Conservation (phyloP, 1,140 invertebrate genomes). For the Fopius arisanus region DNA sequence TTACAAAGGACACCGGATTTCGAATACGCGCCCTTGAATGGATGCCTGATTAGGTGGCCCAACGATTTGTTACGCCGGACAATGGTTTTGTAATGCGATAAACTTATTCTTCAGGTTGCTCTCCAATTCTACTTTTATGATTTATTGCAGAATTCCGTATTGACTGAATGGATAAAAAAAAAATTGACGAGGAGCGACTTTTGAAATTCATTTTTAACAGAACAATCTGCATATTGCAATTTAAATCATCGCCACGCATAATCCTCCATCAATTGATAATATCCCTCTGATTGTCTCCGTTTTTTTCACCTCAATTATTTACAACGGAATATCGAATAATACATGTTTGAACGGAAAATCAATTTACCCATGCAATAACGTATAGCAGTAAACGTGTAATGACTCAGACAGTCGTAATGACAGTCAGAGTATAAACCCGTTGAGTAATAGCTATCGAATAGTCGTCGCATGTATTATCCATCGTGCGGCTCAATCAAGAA, state of each 20-base stretch:
- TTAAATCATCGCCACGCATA: no score
- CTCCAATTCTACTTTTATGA: background rate
- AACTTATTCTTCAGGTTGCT: slow-evolving; percentile 16
- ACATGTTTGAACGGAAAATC: slow-evolving; percentile 13
- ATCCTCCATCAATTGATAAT: background rate
- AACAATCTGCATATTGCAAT: no score
- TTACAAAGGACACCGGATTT: slow-evolving; percentile 39
- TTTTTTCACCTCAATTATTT: background rate
- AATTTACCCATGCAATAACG: slow-evolving; percentile 13
- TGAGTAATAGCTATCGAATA: slow-evolving; percentile 1
- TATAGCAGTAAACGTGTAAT: slow-evolving; percentile 24
- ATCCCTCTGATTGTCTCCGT: no score
- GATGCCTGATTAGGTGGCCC: slow-evolving; percentile 47
- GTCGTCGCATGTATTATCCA: background rate
- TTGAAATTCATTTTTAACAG: no score
- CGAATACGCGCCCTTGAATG: slow-evolving; percentile 42
- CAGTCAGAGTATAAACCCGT: background rate
- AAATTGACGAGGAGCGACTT: no score
- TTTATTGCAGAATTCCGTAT: background rate
- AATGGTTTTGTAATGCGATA: slow-evolving; percentile 37
- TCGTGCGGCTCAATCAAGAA: slow-evolving; percentile 12
- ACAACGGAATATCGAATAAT: background rate
- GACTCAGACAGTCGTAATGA: slow-evolving; percentile 24
- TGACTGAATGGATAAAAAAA: no score
- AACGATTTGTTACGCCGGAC: slow-evolving; percentile 46